These are phyloP conservation scores for Acrobasis repandana DNA, from an alignment of 2,888 invertebrate genomes.

Conservation along the genomic window DNA sequence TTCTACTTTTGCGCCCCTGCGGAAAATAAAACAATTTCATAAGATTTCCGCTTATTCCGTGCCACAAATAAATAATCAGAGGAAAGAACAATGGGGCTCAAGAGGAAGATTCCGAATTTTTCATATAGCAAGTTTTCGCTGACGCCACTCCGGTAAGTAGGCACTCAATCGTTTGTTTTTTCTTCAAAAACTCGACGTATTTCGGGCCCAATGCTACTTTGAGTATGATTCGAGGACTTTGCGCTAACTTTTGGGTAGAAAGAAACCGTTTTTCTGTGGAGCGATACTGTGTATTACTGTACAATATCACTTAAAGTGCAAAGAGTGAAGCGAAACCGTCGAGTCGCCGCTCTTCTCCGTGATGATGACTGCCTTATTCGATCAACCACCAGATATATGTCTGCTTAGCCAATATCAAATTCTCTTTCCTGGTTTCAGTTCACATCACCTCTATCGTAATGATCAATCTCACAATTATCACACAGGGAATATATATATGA, in stretches of 20 bases:
- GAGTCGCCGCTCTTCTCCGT: too few relatives aligned
- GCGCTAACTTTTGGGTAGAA: constrained; percentile 4
- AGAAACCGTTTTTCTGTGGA: constrained; percentile 11
- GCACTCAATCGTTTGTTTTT: constrained; percentile 21
- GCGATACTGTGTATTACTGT: constrained; percentile 3
- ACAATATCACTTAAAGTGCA: too few relatives aligned
- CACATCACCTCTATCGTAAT: too few relatives aligned
- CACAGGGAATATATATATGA: too few relatives aligned
- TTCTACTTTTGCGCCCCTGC: constrained; percentile 1
- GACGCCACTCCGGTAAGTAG: constrained; percentile 14
- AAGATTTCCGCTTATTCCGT: constrained; percentile 7
- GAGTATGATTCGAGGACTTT: constrained; percentile 18
- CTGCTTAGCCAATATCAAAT: too few relatives aligned
- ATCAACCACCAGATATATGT: too few relatives aligned
- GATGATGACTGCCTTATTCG: too few relatives aligned
- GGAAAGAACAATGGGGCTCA: constrained; percentile 2
- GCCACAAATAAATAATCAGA: constrained; percentile 20
- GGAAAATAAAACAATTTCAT: constrained; percentile 15
- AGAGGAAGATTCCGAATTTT: constrained; percentile 20
- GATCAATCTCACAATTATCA: too few relatives aligned
- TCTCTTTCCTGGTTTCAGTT: too few relatives aligned
- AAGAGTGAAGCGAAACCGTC: too few relatives aligned
- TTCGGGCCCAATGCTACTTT: constrained; percentile 4
- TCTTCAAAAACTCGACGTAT: constrained; percentile 18
- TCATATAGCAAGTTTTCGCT: constrained; percentile 16